Percentiles rank a stretch among this genome's conserved stretches.
phyloP scores from a whole-genome alignment of 2,113 vertebrate species.

The Alosa alosa region DNA sequence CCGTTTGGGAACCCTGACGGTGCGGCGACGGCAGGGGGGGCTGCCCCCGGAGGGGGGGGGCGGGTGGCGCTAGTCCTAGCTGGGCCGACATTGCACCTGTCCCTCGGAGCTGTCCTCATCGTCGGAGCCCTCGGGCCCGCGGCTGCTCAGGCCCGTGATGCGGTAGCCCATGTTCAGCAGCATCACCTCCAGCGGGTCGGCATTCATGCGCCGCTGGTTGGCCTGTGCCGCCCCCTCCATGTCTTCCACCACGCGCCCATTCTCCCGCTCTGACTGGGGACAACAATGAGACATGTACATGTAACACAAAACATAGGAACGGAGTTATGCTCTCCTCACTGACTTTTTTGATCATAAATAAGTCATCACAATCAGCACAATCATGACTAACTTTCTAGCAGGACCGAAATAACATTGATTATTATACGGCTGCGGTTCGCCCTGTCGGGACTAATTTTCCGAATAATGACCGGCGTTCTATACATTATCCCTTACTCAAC shows the following conservation, averaged over 20 bases:
- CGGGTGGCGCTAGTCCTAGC: conserved; percentile 71
- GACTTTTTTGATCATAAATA: neutral
- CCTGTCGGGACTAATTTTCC: no score
- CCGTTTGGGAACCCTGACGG: neutral
- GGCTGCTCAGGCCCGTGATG: conserved; percentile 91
- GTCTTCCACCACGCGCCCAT: conserved; percentile 90
- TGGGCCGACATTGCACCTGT: conserved; percentile 96
- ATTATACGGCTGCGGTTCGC: no score
- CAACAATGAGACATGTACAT: neutral
- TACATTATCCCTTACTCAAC: no score
- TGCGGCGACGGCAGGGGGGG: conserved; percentile 34
- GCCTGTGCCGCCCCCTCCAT: conserved; percentile 96
- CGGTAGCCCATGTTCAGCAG: conserved; percentile 98
- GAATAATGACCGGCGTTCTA: no score
- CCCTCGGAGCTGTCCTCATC: conserved; percentile 94
- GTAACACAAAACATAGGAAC: neutral
- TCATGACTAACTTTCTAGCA: neutral
- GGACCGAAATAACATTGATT: no score
- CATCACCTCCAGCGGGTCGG: conserved; percentile 95
- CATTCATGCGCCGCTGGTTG: conserved; percentile 97
- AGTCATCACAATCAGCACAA: neutral
- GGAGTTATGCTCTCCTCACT: no score
- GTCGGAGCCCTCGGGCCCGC: conserved; percentile 84
- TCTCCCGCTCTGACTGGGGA: conserved; percentile 83
- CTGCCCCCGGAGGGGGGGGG: conserved; percentile 30